Evolutionary conservation across 2,113 vertebrate genomes (phyloP).

Genomic region (Verasper variegatus): DNA sequence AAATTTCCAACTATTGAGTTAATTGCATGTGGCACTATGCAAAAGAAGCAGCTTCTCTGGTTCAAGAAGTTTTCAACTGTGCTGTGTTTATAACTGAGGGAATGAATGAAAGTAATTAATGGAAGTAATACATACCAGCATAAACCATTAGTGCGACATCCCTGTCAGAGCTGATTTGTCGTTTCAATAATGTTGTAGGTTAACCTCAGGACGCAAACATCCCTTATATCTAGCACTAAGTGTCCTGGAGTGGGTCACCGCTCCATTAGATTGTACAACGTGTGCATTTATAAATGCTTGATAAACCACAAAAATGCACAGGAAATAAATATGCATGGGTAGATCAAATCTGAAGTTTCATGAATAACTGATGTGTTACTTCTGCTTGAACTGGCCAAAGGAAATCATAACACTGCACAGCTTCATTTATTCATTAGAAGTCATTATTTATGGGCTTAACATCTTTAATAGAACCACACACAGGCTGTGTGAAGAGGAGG

Average conservation of each 20-base stretch:
- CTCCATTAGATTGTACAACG: background rate
- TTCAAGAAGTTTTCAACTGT: too few species aligned
- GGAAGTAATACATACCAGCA: too few species aligned
- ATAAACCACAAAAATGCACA: constrained; percentile 8
- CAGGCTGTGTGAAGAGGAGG: background rate
- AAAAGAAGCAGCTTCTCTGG: too few species aligned
- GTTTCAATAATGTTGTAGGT: too few species aligned
- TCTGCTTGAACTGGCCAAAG: constrained; percentile 39
- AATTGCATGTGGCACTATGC: too few species aligned
- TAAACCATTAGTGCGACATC: too few species aligned
- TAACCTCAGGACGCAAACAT: background rate
- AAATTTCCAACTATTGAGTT: too few species aligned
- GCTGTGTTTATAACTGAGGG: too few species aligned
- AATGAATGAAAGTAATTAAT: too few species aligned
- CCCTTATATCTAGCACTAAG: background rate
- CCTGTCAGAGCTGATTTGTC: too few species aligned
- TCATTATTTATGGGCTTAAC: constrained; percentile 49
- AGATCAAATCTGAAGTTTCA: constrained; percentile 31
- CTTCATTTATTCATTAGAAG: constrained; percentile 38
- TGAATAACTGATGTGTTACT: constrained; percentile 46
- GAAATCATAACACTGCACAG: constrained; percentile 15
- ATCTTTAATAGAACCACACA: background rate
- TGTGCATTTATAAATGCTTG: background rate
- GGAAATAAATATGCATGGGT: constrained; percentile 29
- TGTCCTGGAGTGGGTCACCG: constrained; percentile 15